Evolutionary conservation across 2,888 invertebrate genomes (phyloP).

Genomic region (Apamea anceps): DNA sequence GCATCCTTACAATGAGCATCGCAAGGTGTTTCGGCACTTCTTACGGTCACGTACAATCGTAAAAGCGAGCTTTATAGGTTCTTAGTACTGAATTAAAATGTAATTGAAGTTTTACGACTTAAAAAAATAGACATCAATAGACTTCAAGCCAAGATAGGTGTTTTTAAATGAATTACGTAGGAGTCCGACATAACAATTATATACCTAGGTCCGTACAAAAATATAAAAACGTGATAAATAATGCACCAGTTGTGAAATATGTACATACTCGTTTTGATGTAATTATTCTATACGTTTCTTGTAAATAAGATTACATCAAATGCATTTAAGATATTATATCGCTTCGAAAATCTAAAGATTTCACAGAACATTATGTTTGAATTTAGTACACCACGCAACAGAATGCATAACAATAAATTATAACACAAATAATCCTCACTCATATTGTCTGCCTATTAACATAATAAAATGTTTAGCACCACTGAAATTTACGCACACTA

Average conservation of each 20-base stretch:
- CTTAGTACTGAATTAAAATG: slow-evolving; percentile 42
- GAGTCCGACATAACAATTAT: not conserved
- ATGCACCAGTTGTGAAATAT: not conserved
- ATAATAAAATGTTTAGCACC: slow-evolving; percentile 80
- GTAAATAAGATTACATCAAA: slow-evolving; percentile 37
- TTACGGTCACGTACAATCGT: slow-evolving; percentile 49
- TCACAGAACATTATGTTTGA: slow-evolving; percentile 60
- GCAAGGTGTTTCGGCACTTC: slow-evolving; percentile 55
- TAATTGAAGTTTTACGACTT: slow-evolving; percentile 31
- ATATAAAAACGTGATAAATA: slow-evolving; percentile 1
- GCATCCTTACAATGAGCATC: slow-evolving; percentile 16
- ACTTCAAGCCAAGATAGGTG: not conserved
- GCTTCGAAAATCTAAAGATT: slow-evolving; percentile 51
- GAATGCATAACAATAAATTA: slow-evolving; percentile 66
- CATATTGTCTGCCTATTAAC: slow-evolving; percentile 73
- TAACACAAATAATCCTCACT: slow-evolving; percentile 67
- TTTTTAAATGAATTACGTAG: slow-evolving; percentile 23
- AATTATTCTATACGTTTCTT: slow-evolving; percentile 1
- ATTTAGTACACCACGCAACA: slow-evolving; percentile 56
- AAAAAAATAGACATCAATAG: slow-evolving; percentile 12
- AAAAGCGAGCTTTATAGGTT: slow-evolving; percentile 38
- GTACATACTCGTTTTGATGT: not conserved
- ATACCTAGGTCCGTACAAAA: not conserved
- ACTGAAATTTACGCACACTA: slow-evolving; percentile 69
- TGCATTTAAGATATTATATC: slow-evolving; percentile 43